Evolutionary conservation across 2,888 invertebrate species (phyloP), one percentile per base, ranked within the genome.

Genomic region (Plebejus argus): DNA sequence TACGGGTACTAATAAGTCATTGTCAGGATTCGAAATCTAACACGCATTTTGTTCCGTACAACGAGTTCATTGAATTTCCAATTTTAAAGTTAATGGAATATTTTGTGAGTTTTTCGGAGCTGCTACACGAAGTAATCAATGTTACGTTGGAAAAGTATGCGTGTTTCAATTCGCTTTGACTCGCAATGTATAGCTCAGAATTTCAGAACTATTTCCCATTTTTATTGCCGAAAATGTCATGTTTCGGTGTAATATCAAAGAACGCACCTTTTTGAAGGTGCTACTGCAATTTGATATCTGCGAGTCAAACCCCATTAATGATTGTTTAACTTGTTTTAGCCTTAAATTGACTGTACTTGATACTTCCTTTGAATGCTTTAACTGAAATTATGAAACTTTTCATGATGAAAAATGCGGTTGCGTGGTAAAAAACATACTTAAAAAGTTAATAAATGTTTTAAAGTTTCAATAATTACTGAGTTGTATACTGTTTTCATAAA

Each of bases 51-150:
- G 10, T 10, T 23, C 12, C 61, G 3, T 61, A 66, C 15, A 66
- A 33, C 7, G 23, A 61, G 23, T 33, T 15, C 28, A 33, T 66
- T 33, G 28, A 66, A 66, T 66, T 66, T 66, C 28, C 66, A 18
- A 66, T 33, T 66, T 33, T 28, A 33, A 28, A 33, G 66, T 33
- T 7, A 18, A 15, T 66, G 28, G 28, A 23, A 66, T 66, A 33
- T 66, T 66, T 66, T 66, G 66, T 15, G 28, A 66, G 66, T 28
- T 33, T 66, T 66, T 66, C 18, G 15, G 1, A 18, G 28, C 18
- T 33, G 66, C 45, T 78, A 72, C 56, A 3, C 74, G 23, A 94
- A 93, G 86, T 78, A 79, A 10, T 72, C 35, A 70, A 78, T 70
- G 10, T 58, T 45, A 61, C 12, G 49, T 49, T 76, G 49, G 33